Base-by-base conservation (phyloP, 1,140 invertebrate genomes). In the Ceratitis capitata region DNA sequence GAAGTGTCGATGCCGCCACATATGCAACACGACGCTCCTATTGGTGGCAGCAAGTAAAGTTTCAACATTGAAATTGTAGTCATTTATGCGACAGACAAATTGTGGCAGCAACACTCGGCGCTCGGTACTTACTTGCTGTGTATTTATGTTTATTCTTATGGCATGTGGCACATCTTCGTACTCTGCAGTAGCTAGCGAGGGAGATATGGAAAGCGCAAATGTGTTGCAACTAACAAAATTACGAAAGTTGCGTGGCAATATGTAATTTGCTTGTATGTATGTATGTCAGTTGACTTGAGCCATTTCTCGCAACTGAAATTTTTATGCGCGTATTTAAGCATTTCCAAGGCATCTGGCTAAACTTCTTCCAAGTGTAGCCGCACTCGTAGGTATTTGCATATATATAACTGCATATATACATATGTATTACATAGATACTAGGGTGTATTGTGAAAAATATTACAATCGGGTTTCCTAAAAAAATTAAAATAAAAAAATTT, bases 71-170 rank as follows among this genome's bases (percentile, higher is more conserved):
- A 78, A 78, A 78, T 16, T 35, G n/a, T 10, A 45, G 69, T 23
- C 69, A 45, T 78, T 78, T 78, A 78, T 45, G 19, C 19, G 42
- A 78, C 39, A 23, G 69, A 78, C 69, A 78, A 78, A 78, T 78
- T 78, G 69, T 45, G 69, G 69, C 69, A 78, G 69, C 69, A n/a
- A n/a, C 19, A 32, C 39, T 61, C 35, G 39, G 9, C 10, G n/a
- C 19, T 5, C 51, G 51, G 51, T 23, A 78, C 39, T 45, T 47
- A 42, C 23, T 45, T 78, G 69, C 45, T 39, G 39, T 39, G 39
- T 78, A 78, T 23, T 45, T 78, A 78, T 45, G 69, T 39, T 69
- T n/a, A n/a, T 6, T 32, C n/a, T 45, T 45, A n/a, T 78, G 69
- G 69, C 69, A 42, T 78, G 39, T 78, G 69, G 69, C 69, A 78